Conservation (phyloP, 1,140 invertebrate species). For the Drepana arcuata region DNA sequence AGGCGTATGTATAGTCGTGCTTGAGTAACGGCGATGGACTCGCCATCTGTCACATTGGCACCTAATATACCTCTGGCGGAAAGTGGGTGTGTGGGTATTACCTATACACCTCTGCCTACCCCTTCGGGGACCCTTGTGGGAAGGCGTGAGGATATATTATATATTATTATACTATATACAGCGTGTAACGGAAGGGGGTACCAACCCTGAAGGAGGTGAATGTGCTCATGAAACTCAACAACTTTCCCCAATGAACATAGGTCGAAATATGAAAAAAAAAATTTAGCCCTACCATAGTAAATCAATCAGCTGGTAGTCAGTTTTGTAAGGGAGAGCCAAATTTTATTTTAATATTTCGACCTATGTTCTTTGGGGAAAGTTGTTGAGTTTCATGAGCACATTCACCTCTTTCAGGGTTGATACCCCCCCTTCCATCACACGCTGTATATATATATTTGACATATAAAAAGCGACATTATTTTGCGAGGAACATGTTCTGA, state of each 20-base stretch:
- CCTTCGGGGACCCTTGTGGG: too few relatives aligned
- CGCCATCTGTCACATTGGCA: too few relatives aligned
- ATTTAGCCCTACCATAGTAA: background rate
- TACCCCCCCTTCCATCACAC: conserved; percentile 1
- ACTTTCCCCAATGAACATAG: conserved; percentile 5
- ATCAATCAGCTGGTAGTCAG: conserved; percentile 1
- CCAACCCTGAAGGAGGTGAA: conserved; percentile 1
- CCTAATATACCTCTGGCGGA: too few relatives aligned
- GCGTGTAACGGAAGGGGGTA: conserved; percentile 1
- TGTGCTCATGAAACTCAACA: conserved; percentile 4
- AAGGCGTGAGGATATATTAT: too few relatives aligned
- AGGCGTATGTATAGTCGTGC: too few relatives aligned
- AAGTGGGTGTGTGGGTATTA: too few relatives aligned
- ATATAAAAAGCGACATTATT: too few relatives aligned
- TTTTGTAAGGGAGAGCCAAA: conserved; percentile 1
- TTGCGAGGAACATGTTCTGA: too few relatives aligned
- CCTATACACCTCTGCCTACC: too few relatives aligned
- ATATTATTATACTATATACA: too few relatives aligned
- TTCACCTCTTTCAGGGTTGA: conserved; percentile 1
- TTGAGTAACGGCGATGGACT: too few relatives aligned
- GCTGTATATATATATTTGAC: too few relatives aligned
- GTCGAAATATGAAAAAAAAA: conserved; percentile 2
- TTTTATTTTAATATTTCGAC: conserved; percentile 2
- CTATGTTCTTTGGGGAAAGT: conserved; percentile 4
- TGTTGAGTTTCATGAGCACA: conserved; percentile 3